Evolutionary conservation across 2,113 vertebrate genomes (phyloP).

Genomic region (Oxyura jamaicensis): DNA sequence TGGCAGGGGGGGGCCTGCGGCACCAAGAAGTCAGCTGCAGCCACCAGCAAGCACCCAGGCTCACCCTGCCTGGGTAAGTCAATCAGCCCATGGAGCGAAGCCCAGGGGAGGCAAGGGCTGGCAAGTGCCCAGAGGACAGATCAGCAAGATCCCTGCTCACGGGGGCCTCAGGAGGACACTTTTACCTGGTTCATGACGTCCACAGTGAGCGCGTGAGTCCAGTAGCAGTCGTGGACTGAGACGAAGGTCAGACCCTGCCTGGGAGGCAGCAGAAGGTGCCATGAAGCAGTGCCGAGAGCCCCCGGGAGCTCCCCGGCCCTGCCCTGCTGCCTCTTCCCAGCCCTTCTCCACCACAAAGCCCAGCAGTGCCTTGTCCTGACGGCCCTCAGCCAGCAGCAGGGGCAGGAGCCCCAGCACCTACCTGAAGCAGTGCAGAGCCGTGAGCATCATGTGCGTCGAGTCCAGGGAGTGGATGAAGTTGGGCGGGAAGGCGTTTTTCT

Average conservation of each 20-base stretch:
- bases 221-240: constrained; percentile 97
- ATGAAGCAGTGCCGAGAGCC: not conserved
- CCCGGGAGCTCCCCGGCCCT: fast-evolving
- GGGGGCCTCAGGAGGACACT: not conserved
- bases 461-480: constrained; percentile 99
- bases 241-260: constrained; percentile 92
- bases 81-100: not conserved
- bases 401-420: constrained; percentile 26
- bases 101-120: constrained; percentile 22
- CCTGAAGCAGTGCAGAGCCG: constrained; percentile 91
- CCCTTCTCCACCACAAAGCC: not conserved
- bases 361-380: not conserved
- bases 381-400: no score
- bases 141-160: not conserved
- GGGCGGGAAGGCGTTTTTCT: constrained; percentile 96
- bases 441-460: constrained; percentile 99
- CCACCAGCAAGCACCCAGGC: not conserved
- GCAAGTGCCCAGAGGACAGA: not conserved
- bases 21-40: not conserved
- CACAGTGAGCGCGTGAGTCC: constrained; percentile 91
- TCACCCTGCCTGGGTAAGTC: not conserved
- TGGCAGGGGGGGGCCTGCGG: not conserved
- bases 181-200: constrained; percentile 93
- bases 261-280: not conserved
- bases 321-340: not conserved